phyloP scores from a whole-genome alignment of 2,113 vertebrate genomes.

The Chunga burmeisteri region DNA sequence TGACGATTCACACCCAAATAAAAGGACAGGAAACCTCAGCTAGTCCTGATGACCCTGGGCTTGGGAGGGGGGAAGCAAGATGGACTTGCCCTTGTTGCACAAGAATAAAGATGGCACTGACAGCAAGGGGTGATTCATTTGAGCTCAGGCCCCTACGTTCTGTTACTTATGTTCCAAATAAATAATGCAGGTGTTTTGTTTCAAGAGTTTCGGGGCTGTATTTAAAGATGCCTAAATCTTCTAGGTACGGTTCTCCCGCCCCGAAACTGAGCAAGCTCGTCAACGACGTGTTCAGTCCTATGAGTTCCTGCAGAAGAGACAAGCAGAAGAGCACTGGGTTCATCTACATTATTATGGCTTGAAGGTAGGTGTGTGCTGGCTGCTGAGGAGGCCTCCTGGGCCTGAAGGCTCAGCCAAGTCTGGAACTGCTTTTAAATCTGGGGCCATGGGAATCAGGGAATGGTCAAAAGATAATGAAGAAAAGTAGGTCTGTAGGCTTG shows the following conservation, averaged over 20 bases:
- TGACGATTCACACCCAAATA: neutral
- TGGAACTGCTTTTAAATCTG: neutral
- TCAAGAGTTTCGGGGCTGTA: neutral
- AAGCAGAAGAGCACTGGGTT: conserved; percentile 95
- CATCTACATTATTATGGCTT: conserved; percentile 88
- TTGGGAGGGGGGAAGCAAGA: neutral
- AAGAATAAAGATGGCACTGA: neutral
- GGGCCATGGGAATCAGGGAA: neutral
- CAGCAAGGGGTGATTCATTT: neutral
- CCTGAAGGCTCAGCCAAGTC: neutral
- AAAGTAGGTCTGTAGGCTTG: neutral
- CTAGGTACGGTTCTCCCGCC: conserved; percentile 93
- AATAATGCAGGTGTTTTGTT: neutral
- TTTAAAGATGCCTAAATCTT: neutral
- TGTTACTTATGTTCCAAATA: neutral
- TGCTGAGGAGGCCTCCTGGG: neutral
- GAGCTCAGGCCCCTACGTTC: neutral
- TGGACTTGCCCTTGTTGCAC: neutral
- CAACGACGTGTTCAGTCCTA: conserved; percentile 94
- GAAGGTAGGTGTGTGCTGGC: conserved; percentile 73
- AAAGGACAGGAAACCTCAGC: neutral
- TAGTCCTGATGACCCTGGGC: neutral
- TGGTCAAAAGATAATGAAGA: neutral
- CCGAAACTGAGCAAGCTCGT: conserved; percentile 92
- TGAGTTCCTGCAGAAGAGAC: conserved; percentile 96